Base-by-base conservation (phyloP, 2,888 invertebrate species). In the Epistrophella euchroma region DNA sequence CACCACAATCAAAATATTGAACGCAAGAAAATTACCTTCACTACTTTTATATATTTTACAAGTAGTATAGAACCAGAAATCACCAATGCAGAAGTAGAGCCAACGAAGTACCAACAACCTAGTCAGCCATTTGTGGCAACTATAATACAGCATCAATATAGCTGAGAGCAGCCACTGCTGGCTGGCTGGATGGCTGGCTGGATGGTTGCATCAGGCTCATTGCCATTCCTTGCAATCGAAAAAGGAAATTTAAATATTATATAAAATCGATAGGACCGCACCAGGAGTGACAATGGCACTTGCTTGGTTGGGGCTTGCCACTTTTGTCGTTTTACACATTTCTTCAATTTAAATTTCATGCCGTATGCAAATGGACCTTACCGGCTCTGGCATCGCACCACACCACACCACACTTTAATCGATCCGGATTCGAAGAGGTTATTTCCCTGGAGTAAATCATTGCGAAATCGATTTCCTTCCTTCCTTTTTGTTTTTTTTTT, bases 291-390 rank as follows among this genome's bases (percentile, higher is more conserved):
- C 76, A 55, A 64, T 76, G 52, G 72, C 72, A 82, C 77, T 77
- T 77, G 74, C 47, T 47, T 45, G 55, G 35, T 70, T 80, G 72
- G 40, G 70, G 60, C 43, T 47, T 60, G 76, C 84, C 75, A 80
- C 80, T 80, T 80, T 68, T 60, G 72, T 66, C 85, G 76, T 55
- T 80, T 80, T 85, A 80, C 85, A 85, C 85, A 80, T 85, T 85
- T 80, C 85, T 85, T 85, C 80, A 55, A 85, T 85, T 85, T 73
- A 85, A 80, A 85, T 80, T 85, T 72, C 72, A 85, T 85, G 76
- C 85, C 80, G 76, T 81, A 85, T 85, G 80, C 85, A 85, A 85
- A 85, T 81, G 80, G 68, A 85, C 85, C n/a, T n/a, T n/a, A n/a
- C n/a, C n/a, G n/a, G n/a, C n/a, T n/a, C n/a, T n/a, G n/a, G n/a